Base-by-base conservation (phyloP, 2,888 invertebrate genomes). In the Apotomis capreana region DNA sequence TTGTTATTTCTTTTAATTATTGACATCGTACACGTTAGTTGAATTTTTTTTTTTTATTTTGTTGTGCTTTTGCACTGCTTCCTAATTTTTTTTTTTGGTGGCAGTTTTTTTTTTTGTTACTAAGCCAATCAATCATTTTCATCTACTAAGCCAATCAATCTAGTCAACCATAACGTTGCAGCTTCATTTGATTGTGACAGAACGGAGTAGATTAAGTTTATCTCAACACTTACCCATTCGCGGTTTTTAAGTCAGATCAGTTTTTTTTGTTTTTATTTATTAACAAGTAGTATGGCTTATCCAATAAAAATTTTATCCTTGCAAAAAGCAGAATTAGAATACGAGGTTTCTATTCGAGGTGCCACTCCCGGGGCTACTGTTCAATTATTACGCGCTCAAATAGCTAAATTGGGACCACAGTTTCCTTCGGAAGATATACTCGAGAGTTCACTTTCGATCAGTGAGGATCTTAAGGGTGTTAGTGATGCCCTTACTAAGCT, bases 341-440 rank as follows among this genome's bases (percentile, higher is more conserved):
- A 58, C 10, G 58, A 58, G 37, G 58, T 58, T 36, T 1, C 40
- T 4, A 58, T 58, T n/a, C 10, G 58, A n/a, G 63, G 63, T 26
- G 62, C 51, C 6, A 52, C n/a, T 51, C 62, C 62, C 3, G 62
- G 26, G 9, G 6, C 2, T 8, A 62, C 51, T 12, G 62, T 62
- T 3, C 26, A 51, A n/a, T n/a, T 5, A n/a, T 52, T 62, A 51
- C 49, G 62, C 2, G 36, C 49, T 9, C 62, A 62, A 36, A 62
- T 62, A 10, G 15, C 51, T n/a, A 52, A 62, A 36, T 36, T 62
- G 26, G 62, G 62, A 4, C 62, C 51, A 0, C n/a, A 26, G 5
- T 62, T 62, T 12, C 62, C 62, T n/a, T 62, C 62, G 2, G 62
- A 62, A 9, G 62, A 62, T 13, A 51, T 62, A 8, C 62, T 62